phyloP scores from a whole-genome alignment of 2,113 vertebrate genomes.

The Vimba vimba region DNA sequence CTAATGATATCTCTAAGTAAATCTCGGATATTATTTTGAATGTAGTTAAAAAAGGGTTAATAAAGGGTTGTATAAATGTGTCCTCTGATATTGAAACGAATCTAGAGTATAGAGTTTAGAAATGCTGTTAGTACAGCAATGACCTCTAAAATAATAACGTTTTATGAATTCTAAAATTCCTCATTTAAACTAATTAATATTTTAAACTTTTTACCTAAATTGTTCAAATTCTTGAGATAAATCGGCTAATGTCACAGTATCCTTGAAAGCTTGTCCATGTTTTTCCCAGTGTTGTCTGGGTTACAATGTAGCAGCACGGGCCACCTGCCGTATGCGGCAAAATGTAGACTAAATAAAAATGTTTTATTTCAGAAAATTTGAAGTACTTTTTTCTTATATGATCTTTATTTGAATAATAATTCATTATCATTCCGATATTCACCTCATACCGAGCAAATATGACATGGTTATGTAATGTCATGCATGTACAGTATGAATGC shows the following conservation, averaged over 20 bases:
- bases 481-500: not conserved
- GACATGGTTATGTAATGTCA: not conserved
- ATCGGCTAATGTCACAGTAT: not conserved
- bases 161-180: not conserved
- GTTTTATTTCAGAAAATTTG: not conserved
- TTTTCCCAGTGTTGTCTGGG: not conserved
- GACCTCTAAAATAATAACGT: not conserved
- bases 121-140: not conserved
- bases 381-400: not conserved
- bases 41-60: not conserved
- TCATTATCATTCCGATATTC: not conserved
- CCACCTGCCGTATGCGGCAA: conserved; percentile 14
- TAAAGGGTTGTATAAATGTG: not conserved
- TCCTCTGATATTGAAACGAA: not conserved
- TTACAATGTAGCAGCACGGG: not conserved
- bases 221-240: not conserved
- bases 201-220: not conserved
- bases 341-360: not conserved
- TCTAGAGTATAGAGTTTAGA: not conserved
- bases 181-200: not conserved
- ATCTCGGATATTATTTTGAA: not conserved
- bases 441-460: not conserved
- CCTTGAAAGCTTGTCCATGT: not conserved
- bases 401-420: not conserved
- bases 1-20: not conserved